Conservation (phyloP, 2,888 invertebrate genomes). For the Philonicus albiceps region DNA sequence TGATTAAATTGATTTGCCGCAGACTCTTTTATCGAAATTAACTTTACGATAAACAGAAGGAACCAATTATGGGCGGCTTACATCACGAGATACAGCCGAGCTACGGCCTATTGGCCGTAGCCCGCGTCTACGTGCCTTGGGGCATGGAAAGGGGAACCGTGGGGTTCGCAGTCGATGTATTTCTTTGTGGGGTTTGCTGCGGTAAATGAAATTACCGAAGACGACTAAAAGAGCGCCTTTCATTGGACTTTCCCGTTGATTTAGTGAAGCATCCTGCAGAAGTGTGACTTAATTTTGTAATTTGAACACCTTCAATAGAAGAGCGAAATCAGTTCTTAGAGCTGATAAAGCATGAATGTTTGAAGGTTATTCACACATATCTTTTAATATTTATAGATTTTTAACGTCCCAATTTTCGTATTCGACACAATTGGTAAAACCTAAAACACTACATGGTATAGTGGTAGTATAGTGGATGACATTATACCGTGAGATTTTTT, state of each 20-base stretch:
- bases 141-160: neutral
- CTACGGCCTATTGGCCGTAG: neutral
- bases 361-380: too few species aligned
- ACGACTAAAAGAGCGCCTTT: neutral
- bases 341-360: neutral
- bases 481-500: too few species aligned
- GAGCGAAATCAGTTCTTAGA: neutral
- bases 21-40: conserved; percentile 34
- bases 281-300: neutral
- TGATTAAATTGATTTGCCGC: conserved; percentile 33
- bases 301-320: neutral
- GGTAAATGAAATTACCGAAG: neutral
- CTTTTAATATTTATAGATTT: too few species aligned
- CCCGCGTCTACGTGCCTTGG: neutral
- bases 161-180: neutral
- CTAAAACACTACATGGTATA: too few species aligned
- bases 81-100: neutral
- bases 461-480: too few species aligned
- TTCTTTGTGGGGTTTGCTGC: neutral
- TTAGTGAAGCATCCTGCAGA: neutral
- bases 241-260: neutral
- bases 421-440: too few species aligned
- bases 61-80: conserved; percentile 19
- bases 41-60: conserved; percentile 33
- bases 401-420: too few species aligned